Conservation (phyloP, 2,113 vertebrate species). For the Leuciscus idus region DNA sequence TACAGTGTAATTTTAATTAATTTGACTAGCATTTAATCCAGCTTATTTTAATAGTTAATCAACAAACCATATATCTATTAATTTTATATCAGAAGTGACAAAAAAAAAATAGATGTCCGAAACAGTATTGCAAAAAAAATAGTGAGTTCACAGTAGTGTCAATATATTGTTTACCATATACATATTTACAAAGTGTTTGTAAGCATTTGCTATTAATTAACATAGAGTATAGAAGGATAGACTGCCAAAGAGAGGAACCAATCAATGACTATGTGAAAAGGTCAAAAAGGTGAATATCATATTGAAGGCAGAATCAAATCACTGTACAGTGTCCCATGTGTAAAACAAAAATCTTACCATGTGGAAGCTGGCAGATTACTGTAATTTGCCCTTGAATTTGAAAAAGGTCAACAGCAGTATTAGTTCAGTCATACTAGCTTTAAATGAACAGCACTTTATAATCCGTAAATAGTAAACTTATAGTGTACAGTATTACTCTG, state of each 20-base stretch:
- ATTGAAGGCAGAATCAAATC: not conserved
- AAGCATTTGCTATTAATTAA: not conserved
- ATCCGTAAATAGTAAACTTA: not conserved
- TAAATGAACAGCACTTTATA: not conserved
- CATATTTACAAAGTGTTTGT: slow-evolving; percentile 4
- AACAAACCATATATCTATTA: not conserved
- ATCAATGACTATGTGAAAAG: not conserved
- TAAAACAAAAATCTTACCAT: not conserved
- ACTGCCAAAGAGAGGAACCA: not conserved
- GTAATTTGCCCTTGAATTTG: not conserved
- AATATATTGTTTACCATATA: not conserved
- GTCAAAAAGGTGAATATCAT: not conserved
- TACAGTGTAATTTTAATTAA: not conserved
- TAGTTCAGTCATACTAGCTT: not conserved
- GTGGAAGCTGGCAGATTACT: not conserved
- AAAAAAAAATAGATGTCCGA: not conserved
- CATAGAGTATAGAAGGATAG: not conserved
- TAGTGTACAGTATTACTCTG: not conserved
- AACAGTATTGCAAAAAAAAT: not conserved
- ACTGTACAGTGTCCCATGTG: not conserved
- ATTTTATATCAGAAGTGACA: not conserved
- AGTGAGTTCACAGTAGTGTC: not conserved
- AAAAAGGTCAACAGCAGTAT: not conserved
- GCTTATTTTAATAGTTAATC: not conserved
- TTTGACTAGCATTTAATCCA: not conserved